phyloP scores from a whole-genome alignment of 1,140 invertebrate genomes.

The Dendroctonus valens region DNA sequence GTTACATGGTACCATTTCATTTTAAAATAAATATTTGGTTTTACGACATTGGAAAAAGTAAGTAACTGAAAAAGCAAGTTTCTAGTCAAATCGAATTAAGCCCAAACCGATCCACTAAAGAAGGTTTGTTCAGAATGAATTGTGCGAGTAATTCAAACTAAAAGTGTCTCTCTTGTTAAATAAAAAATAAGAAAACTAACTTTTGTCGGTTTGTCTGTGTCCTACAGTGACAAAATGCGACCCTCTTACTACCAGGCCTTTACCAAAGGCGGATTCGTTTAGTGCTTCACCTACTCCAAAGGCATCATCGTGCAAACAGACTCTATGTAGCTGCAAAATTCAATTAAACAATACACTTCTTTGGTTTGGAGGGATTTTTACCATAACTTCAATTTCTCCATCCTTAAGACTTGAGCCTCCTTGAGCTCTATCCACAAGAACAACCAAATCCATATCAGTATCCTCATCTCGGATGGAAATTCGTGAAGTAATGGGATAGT shows the following conservation, averaged over 20 bases:
- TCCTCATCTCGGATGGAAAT: slow-evolving; percentile 67
- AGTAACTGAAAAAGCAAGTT: neutral
- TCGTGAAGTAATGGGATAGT: slow-evolving; percentile 87
- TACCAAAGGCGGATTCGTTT: slow-evolving; percentile 75
- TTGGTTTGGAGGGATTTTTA: slow-evolving; percentile 46
- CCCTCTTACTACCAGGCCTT: slow-evolving; percentile 79
- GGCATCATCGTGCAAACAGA: slow-evolving; percentile 81
- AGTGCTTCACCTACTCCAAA: slow-evolving; percentile 90
- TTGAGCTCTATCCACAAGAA: slow-evolving; percentile 83
- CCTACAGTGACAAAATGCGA: slow-evolving; percentile 64
- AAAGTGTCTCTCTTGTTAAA: neutral
- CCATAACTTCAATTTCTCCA: slow-evolving; percentile 77
- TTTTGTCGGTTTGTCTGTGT: neutral
- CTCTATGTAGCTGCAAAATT: slow-evolving; percentile 69
- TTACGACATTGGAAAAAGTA: neutral
- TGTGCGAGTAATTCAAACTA: neutral
- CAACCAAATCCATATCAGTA: slow-evolving; percentile 55
- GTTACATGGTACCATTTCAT: too few species aligned
- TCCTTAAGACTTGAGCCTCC: slow-evolving; percentile 76
- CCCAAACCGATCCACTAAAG: neutral
- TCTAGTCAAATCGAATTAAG: neutral
- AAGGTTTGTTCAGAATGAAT: neutral
- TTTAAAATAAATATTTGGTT: too few species aligned
- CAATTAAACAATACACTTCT: neutral
- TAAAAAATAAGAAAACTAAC: slow-evolving; percentile 5